phyloP scores from a whole-genome alignment of 2,888 invertebrate genomes.

The Ctena decussata region DNA sequence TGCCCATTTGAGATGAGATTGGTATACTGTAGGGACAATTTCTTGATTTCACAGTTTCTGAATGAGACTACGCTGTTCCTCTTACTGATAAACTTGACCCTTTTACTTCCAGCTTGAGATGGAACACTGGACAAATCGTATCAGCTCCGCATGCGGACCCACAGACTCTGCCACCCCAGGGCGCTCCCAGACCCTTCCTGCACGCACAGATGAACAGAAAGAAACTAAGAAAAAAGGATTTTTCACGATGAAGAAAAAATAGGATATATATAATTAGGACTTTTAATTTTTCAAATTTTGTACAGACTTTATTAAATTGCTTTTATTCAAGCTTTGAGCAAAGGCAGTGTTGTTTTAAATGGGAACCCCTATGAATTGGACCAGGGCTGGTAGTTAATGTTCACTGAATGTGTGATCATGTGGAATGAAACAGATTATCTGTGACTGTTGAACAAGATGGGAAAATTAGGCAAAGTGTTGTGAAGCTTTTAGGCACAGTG shows the following conservation, averaged over 20 bases:
- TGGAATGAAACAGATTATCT: too few species aligned
- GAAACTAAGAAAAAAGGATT: slow-evolving; percentile 98
- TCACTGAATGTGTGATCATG: too few species aligned
- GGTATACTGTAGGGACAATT: too few species aligned
- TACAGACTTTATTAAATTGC: slow-evolving; percentile 5
- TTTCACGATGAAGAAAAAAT: slow-evolving; percentile 99
- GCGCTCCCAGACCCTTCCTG: slow-evolving; percentile 96
- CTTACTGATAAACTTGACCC: too few species aligned
- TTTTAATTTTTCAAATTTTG: slow-evolving; percentile 18
- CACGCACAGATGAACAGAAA: slow-evolving; percentile 95
- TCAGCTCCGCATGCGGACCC: slow-evolving; percentile 92
- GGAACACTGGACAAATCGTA: slow-evolving; percentile 95
- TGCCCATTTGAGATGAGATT: too few species aligned
- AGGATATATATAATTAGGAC: slow-evolving; percentile 32
- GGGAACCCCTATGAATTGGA: slow-evolving; percentile 27
- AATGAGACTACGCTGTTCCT: too few species aligned
- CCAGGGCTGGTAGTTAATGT: not conserved
- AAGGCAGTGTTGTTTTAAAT: slow-evolving; percentile 18
- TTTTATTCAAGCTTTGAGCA: not conserved
- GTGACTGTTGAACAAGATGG: too few species aligned
- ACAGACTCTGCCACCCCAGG: slow-evolving; percentile 85
- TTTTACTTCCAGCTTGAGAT: slow-evolving; percentile 92
- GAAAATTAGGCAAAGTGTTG: too few species aligned
- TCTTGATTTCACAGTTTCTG: too few species aligned
- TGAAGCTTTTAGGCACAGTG: too few species aligned